phyloP scores from a whole-genome alignment of 2,113 vertebrate genomes.

The Atlantisia rogersi region DNA sequence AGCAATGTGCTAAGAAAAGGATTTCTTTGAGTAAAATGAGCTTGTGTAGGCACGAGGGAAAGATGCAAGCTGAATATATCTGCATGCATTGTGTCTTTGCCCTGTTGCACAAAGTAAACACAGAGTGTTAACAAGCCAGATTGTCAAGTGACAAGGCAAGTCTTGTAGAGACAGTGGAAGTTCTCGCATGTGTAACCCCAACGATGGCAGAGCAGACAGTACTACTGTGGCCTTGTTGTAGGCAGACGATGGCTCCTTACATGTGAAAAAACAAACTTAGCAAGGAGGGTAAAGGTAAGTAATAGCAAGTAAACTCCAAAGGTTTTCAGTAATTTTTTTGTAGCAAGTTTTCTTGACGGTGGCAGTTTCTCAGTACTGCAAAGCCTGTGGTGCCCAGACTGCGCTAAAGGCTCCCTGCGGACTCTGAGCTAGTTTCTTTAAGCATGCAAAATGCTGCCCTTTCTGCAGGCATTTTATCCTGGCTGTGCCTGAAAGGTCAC shows the following conservation, averaged over 20 bases:
- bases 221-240: not conserved
- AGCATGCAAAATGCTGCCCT: constrained; percentile 39
- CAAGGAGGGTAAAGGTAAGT: not conserved
- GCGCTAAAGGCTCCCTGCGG: constrained; percentile 17
- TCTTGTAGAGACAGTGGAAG: not conserved
- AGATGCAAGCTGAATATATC: not conserved
- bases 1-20: not conserved
- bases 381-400: not conserved
- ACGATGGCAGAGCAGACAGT: not conserved
- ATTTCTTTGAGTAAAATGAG: not conserved
- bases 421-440: not conserved
- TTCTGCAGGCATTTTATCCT: constrained; percentile 32
- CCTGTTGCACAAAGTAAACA: constrained; percentile 22
- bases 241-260: not conserved
- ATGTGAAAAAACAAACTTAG: not conserved
- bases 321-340: not conserved
- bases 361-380: not conserved
- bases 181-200: not conserved
- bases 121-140: not conserved
- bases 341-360: not conserved
- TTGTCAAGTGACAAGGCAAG: not conserved
- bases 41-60: not conserved
- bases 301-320: not conserved
- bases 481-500: constrained; percentile 55
- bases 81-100: not conserved